These are phyloP conservation scores for Elegia similella DNA, from an alignment of 2,888 invertebrate genomes.

Conservation along the genomic window DNA sequence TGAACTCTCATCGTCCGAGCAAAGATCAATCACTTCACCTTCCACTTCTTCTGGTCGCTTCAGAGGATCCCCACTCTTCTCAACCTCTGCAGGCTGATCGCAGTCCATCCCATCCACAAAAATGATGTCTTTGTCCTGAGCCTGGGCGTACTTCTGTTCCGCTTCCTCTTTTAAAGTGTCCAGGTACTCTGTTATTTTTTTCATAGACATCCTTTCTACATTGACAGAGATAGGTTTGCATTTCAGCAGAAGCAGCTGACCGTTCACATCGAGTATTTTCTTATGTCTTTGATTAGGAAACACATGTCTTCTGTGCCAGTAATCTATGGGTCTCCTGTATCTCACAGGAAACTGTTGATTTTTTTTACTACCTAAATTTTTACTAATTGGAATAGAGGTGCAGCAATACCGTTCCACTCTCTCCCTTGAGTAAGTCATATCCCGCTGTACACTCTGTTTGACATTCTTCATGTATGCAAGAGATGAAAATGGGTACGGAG, in stretches of 20 bases:
- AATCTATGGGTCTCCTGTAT: slow-evolving; percentile 70
- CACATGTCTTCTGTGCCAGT: slow-evolving; percentile 66
- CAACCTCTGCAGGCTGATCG: slow-evolving; percentile 48
- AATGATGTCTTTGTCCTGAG: slow-evolving; percentile 65
- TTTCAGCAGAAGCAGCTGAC: slow-evolving; percentile 74
- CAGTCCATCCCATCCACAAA: slow-evolving; percentile 66
- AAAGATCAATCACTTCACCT: slow-evolving; percentile 85
- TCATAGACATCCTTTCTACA: slow-evolving; percentile 62
- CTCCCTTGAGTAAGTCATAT: slow-evolving; percentile 59
- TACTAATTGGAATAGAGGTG: slow-evolving; percentile 48
- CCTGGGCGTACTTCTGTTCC: slow-evolving; percentile 39
- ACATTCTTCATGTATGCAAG: slow-evolving; percentile 65
- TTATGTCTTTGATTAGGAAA: slow-evolving; percentile 71
- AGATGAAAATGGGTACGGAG: slow-evolving; percentile 75
- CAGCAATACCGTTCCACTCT: slow-evolving; percentile 72
- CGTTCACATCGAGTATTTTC: slow-evolving; percentile 62
- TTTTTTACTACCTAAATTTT: slow-evolving; percentile 62
- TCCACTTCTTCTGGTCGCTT: slow-evolving; percentile 50
- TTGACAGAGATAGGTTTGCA: slow-evolving; percentile 74
- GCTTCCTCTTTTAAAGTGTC: slow-evolving; percentile 55
- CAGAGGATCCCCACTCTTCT: slow-evolving; percentile 56
- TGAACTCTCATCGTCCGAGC: slow-evolving; percentile 84
- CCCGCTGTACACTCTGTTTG: slow-evolving; percentile 55
- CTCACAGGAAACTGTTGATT: slow-evolving; percentile 64
- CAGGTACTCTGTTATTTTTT: slow-evolving; percentile 67